Conservation (phyloP, 2,113 vertebrate genomes). For the Gallinago undulata region DNA sequence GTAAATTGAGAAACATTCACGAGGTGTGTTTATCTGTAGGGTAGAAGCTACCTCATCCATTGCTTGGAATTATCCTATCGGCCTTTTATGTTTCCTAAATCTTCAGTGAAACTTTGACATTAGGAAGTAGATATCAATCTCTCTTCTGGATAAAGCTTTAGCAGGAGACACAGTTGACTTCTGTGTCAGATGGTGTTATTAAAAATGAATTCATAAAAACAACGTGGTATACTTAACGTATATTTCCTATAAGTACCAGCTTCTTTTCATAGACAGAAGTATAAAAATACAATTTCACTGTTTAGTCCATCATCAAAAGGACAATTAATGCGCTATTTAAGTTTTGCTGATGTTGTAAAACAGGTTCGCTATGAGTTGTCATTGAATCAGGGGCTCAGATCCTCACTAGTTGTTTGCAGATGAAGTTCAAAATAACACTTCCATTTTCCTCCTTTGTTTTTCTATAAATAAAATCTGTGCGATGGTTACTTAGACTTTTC, state of each 20-base stretch:
- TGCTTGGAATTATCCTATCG: constrained; percentile 18
- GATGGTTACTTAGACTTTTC: not conserved
- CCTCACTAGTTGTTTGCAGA: not conserved
- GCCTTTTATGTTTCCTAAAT: not conserved
- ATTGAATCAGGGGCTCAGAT: not conserved
- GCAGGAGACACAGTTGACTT: not conserved
- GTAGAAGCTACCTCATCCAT: not conserved
- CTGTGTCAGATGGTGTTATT: not conserved
- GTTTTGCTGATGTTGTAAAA: not conserved
- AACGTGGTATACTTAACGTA: not conserved
- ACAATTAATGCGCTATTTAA: not conserved
- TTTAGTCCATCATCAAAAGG: not conserved
- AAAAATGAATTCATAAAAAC: not conserved
- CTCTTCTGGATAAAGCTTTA: not conserved
- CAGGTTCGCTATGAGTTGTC: not conserved
- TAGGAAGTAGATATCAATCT: not conserved
- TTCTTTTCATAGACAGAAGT: not conserved
- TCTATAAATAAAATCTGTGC: not conserved
- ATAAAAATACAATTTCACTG: not conserved
- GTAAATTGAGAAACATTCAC: not conserved
- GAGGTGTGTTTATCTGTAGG: not conserved
- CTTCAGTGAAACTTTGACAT: not conserved
- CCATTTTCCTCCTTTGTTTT: not conserved
- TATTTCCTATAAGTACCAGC: not conserved
- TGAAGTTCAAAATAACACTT: not conserved